These are phyloP conservation scores for Rutpela maculata DNA, from an alignment of 2,888 invertebrate genomes.

Conservation along the genomic window DNA sequence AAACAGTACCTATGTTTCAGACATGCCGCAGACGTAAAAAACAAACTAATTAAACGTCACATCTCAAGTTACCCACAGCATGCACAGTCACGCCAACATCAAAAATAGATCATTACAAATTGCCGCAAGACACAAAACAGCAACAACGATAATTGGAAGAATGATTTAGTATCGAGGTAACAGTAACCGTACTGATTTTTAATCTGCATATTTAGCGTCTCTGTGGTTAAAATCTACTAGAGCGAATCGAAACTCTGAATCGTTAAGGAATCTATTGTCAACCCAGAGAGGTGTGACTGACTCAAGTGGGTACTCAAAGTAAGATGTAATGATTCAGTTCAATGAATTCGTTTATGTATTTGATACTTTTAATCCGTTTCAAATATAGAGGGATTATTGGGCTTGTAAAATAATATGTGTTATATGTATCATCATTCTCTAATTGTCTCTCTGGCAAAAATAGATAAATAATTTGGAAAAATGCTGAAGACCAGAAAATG, in stretches of 20 bases:
- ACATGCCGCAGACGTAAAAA: constrained; percentile 5
- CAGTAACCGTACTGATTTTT: constrained; percentile 21
- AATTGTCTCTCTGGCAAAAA: too few species aligned
- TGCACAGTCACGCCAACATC: neutral
- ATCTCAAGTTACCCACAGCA: constrained; percentile 15
- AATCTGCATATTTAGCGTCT: constrained; percentile 18
- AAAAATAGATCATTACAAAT: constrained; percentile 18
- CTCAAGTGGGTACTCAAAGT: neutral
- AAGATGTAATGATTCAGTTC: constrained; percentile 9
- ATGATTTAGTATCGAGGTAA: constrained; percentile 8
- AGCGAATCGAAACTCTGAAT: constrained; percentile 13
- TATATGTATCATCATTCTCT: too few species aligned
- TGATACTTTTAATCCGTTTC: neutral
- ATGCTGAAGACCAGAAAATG: too few species aligned
- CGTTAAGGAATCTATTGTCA: constrained; percentile 29
- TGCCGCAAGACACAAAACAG: constrained; percentile 6
- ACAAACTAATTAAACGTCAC: constrained; percentile 4
- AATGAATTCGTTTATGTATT: neutral
- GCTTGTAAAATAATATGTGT: too few species aligned
- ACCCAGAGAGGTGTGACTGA: constrained; percentile 24
- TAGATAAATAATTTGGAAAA: too few species aligned
- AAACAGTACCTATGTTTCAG: neutral
- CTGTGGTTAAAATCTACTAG: constrained; percentile 14
- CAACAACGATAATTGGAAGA: neutral
- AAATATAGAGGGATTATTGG: neutral